These are phyloP conservation scores for Stylophora pistillata DNA, from an alignment of 64 coral and sea anemone genomes.

Conservation along the genomic window DNA sequence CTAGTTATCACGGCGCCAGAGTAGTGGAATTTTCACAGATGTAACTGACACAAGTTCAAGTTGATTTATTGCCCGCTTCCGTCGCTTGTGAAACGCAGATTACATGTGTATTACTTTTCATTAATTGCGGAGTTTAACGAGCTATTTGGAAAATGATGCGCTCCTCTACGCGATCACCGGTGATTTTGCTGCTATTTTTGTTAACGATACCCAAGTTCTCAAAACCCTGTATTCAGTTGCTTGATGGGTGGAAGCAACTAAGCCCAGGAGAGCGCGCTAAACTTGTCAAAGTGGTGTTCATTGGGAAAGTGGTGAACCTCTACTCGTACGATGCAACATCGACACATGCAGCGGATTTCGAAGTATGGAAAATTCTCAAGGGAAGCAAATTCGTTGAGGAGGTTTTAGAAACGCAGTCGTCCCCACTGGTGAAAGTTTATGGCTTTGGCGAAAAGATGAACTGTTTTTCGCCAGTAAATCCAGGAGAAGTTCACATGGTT, in stretches of 20 bases:
- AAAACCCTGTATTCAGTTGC: constrained; percentile 71
- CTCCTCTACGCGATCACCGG: background rate
- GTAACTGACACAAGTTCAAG: background rate
- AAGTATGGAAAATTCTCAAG: constrained; percentile 73
- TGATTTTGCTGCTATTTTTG: constrained; percentile 46
- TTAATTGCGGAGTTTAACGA: background rate
- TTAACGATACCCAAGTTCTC: constrained; percentile 46
- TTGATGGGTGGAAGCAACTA: constrained; percentile 81
- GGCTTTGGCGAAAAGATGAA: constrained; percentile 78
- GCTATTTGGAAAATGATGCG: background rate
- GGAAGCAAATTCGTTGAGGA: constrained; percentile 73
- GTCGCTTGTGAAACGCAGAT: background rate
- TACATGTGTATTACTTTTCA: background rate
- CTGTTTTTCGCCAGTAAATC: constrained; percentile 68
- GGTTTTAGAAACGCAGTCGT: constrained; percentile 67
- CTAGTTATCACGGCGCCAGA: constrained; percentile 38
- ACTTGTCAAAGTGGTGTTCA: constrained; percentile 81
- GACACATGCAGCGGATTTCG: constrained; percentile 81
- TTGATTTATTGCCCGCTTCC: constrained; percentile 42
- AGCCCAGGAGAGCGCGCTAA: constrained; percentile 62
- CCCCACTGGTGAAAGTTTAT: constrained; percentile 62
- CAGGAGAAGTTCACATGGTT: constrained; percentile 63
- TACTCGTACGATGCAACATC: constrained; percentile 35
- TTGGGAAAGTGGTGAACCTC: constrained; percentile 71
- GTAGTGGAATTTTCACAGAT: constrained; percentile 29